Evolutionary conservation across 2,888 invertebrate genomes (phyloP), one percentile per base, ranked within the genome.

Genomic region (Brachypterus glaber): DNA sequence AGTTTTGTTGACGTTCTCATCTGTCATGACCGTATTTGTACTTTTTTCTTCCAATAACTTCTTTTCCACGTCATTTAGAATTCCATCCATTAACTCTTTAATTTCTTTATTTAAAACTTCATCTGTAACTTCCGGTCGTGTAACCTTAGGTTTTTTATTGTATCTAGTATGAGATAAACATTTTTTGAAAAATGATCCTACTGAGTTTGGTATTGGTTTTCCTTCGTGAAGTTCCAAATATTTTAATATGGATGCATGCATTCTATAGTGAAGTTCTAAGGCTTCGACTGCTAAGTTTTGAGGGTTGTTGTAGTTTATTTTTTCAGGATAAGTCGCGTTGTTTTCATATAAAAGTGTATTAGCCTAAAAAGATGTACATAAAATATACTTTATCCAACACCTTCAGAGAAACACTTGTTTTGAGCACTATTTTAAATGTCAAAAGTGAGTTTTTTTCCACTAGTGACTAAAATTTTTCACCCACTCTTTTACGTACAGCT

Each of bases 201-300:
- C 64, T 30, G 70, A 74, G 46, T 64, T 70, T 33, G 72, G 72
- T 47, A 82, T 69, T 1, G 73, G 71, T 63, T 81, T 80, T 32
- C 77, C 79, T 55, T 82, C 83, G 50, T 82, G 78, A 45, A 79
- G 75, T 55, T 87, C 84, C 17, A 93, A 69, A 61, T 81, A 84
- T 65, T 91, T 93, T 3, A 93, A 68, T 52, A 90, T 84, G n/a
- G 86, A 82, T 0, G 89, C 83, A 60, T 93, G 89, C 37, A 89
- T 82, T 54, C 93, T 73, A 57, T 84, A 84, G 55, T 81, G 81
- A 15, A 86, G 71, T 68, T 95, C 95, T 21, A 95, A 66, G 0
- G 90, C 86, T 70, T 95, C 93, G 31, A 95, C 79, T 9, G 91
- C 79, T 31, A 88, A 68, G 58, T 82, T 77, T 41, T 87, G 82